These are phyloP conservation scores for Styela clava DNA, from an alignment of 23 tunicate species.

Conservation along the genomic window DNA sequence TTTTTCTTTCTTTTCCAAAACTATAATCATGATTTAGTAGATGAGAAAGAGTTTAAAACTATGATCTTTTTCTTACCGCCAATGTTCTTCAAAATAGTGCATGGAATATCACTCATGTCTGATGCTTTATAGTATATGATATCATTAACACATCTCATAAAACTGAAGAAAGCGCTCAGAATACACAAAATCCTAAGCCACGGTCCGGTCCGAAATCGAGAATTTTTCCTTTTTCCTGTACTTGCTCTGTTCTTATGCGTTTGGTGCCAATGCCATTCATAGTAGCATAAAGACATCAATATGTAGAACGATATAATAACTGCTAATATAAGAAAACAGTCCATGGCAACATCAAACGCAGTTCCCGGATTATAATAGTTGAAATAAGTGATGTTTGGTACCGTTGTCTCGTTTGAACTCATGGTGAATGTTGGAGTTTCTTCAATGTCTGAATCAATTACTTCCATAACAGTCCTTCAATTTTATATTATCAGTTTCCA, in stretches of 20 bases:
- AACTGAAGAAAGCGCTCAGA: slow-evolving; percentile 21
- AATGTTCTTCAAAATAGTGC: slow-evolving; percentile 23
- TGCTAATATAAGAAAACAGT: neutral
- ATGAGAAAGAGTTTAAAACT: no score
- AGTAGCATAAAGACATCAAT: neutral
- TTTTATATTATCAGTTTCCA: no score
- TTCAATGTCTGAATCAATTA: neutral
- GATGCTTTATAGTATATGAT: slow-evolving; percentile 17
- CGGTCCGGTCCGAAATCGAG: neutral
- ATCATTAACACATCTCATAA: slow-evolving; percentile 15
- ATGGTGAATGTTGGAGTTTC: neutral
- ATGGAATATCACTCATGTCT: slow-evolving; percentile 6
- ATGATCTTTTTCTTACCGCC: slow-evolving; percentile 14
- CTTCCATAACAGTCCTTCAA: no score
- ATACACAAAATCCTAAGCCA: slow-evolving; percentile 18
- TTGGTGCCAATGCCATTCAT: slow-evolving; percentile 21
- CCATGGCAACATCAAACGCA: slow-evolving; percentile 26
- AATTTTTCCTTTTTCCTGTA: neutral
- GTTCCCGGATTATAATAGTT: slow-evolving; percentile 29
- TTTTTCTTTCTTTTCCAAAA: no score
- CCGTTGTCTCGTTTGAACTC: neutral
- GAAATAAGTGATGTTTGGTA: neutral
- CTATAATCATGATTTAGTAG: no score
- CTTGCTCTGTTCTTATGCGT: neutral
- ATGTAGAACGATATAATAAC: neutral